Evolutionary conservation across 2,888 invertebrate species (phyloP), one percentile per base, ranked within the genome.

Genomic region (Aspidapion aeneum): DNA sequence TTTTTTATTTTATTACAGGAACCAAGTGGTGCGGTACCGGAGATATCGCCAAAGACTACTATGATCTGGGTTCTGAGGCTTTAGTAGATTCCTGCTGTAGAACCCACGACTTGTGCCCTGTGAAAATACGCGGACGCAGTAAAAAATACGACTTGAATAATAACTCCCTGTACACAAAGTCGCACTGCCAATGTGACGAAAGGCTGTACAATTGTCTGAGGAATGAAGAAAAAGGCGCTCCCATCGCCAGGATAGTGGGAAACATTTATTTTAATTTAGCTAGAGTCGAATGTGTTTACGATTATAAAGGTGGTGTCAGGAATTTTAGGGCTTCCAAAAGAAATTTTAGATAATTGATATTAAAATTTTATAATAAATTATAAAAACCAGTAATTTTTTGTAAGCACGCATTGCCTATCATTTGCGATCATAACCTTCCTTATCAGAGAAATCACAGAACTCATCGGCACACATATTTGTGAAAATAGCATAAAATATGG

Each of bases 11-110:
- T 59, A 9, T 79, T 79, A 0, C 76, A 93, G 94, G 94, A 67
- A 94, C 94, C 50, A 94, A 94, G 79, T 94, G 94, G 94, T 96
- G 96, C 75, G 96, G 96, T 18, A 89, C 92, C 0, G 95, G 95
- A 0, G 95, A 95, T 78, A 88, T 93, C 70, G 95, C 96, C 0
- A 82, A 85, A 18, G 86, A 89, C 75, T 94, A 93, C 81, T 89
- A 89, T 78, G 95, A 96, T 80, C 82, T 96, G 68, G 96, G 96
- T 51, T 83, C 85, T 0, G 90, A 89, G 73, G 80, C 79, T 74
- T 81, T 82, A 35, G 86, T 92, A 71, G 94, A 94, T 81, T 84
- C 87, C 71, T 96, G 96, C 78, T 96, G 96, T 80, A 85, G 95
- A 64, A 89, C 89, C 17, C 96, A 96, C 78, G 96, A 96, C 82